A percentile compares a stretch with the other conserved stretches of the same genome.
These are phyloP conservation scores for Leistus spinibarbis DNA, from an alignment of 2,888 invertebrate genomes.

Conservation along the genomic window DNA sequence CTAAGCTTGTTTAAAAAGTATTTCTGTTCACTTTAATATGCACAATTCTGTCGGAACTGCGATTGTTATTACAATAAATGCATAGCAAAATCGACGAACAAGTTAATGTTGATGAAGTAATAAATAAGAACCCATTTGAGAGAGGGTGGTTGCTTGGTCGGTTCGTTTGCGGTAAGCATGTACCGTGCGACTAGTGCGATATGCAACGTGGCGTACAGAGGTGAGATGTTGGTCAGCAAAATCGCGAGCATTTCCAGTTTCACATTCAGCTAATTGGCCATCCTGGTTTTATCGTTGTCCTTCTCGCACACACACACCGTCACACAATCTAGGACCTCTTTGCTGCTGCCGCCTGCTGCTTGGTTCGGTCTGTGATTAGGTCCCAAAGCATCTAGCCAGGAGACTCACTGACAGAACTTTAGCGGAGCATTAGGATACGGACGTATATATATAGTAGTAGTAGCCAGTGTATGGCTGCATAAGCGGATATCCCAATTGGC, in stretches of 20 bases:
- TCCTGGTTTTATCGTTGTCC: background rate
- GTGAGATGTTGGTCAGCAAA: constrained; percentile 23
- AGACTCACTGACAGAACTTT: constrained; percentile 35
- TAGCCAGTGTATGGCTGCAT: constrained; percentile 21
- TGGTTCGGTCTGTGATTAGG: constrained; percentile 23
- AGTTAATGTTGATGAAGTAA: background rate
- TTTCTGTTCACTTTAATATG: too few relatives aligned
- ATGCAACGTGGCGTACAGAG: constrained; percentile 8
- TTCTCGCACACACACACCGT: background rate
- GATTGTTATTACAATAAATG: background rate
- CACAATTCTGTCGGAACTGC: too few relatives aligned
- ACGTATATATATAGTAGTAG: background rate
- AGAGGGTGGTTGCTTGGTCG: background rate
- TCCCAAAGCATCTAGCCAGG: constrained; percentile 19
- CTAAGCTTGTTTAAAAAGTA: too few relatives aligned
- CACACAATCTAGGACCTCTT: background rate
- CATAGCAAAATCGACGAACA: background rate
- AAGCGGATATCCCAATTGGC: constrained; percentile 28
- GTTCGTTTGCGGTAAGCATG: constrained; percentile 3
- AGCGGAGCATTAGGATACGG: constrained; percentile 14
- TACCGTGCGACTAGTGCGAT: background rate
- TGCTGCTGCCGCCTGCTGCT: too few relatives aligned
- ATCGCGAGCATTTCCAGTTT: constrained; percentile 17
- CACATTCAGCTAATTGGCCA: constrained; percentile 32
- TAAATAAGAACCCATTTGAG: background rate